phyloP scores from a whole-genome alignment of 2,113 vertebrate species.

The Siniperca knerii region DNA sequence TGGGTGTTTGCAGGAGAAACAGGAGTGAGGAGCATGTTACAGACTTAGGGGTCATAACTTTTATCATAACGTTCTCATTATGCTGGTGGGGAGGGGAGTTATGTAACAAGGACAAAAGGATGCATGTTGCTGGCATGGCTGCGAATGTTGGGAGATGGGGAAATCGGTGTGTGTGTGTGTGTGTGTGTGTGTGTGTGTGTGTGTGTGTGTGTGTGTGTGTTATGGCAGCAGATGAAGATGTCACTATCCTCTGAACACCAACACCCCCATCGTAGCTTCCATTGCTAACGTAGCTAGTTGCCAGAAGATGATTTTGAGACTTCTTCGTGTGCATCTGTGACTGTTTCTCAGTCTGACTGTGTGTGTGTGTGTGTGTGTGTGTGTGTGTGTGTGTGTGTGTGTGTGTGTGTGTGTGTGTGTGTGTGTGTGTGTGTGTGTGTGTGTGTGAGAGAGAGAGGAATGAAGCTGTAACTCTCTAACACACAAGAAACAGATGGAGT shows the following conservation, averaged over 20 bases:
- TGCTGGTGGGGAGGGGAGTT: slow-evolving; percentile 47
- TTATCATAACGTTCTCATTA: slow-evolving; percentile 55
- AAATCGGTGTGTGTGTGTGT: slow-evolving; percentile 14
- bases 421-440: neutral
- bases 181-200: slow-evolving; percentile 18
- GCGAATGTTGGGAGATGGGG: slow-evolving; percentile 14
- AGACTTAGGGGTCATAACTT: slow-evolving; percentile 64
- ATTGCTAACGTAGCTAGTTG: slow-evolving; percentile 2
- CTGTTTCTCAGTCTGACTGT: slow-evolving; percentile 1
- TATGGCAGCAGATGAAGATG: slow-evolving; percentile 11
- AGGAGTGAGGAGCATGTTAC: slow-evolving; percentile 31
- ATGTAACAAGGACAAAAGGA: slow-evolving; percentile 57
- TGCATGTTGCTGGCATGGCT: slow-evolving; percentile 51
- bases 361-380: slow-evolving; percentile 1
- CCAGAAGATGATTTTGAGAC: slow-evolving; percentile 41
- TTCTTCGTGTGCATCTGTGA: slow-evolving; percentile 20
- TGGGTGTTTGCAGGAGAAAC: slow-evolving; percentile 30
- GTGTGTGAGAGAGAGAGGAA: neutral
- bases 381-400: neutral
- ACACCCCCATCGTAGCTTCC: neutral
- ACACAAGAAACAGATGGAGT: slow-evolving; percentile 68
- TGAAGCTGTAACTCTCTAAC: slow-evolving; percentile 10
- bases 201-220: slow-evolving; percentile 3
- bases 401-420: slow-evolving; percentile 10
- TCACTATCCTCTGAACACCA: slow-evolving; percentile 23